Percentiles rank a stretch among this genome's conserved stretches.
Conservation (phyloP, 2,888 invertebrate genomes). For the Dermolepida albohirtum region DNA sequence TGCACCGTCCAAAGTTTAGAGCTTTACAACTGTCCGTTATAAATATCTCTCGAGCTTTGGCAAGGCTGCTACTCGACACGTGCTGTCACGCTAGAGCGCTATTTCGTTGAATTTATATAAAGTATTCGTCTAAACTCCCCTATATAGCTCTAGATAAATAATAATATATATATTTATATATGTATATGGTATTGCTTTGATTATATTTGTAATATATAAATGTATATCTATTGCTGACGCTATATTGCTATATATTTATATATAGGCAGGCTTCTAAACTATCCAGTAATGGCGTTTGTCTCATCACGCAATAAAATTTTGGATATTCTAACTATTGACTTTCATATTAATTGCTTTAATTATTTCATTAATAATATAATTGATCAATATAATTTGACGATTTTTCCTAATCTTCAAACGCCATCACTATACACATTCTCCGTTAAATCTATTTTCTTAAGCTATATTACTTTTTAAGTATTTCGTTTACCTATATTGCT, state of each 20-base stretch:
- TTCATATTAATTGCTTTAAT: conserved; percentile 10
- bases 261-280: conserved; percentile 63
- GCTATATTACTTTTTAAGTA: conserved; percentile 54
- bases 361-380: conserved; percentile 17
- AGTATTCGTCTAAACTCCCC: conserved; percentile 55
- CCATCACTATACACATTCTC: conserved; percentile 45
- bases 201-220: conserved; percentile 56
- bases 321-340: conserved; percentile 22
- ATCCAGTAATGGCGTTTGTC: conserved; percentile 53
- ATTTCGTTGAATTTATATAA: conserved; percentile 55
- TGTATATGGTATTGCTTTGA: conserved; percentile 62
- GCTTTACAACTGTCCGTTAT: conserved; percentile 50
- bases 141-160: conserved; percentile 60
- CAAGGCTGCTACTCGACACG: conserved; percentile 59
- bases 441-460: conserved; percentile 48
- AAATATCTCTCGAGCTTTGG: conserved; percentile 56
- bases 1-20: conserved; percentile 52
- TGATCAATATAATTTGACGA: conserved; percentile 42
- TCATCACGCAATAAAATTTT: conserved; percentile 19
- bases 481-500: conserved; percentile 62
- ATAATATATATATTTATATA: conserved; percentile 53
- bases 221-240: conserved; percentile 63
- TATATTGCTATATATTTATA: conserved; percentile 64
- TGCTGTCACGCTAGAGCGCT: conserved; percentile 59
- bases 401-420: conserved; percentile 43